Conservation (phyloP, 2,113 vertebrate genomes). For the Lasiurus cinereus region DNA sequence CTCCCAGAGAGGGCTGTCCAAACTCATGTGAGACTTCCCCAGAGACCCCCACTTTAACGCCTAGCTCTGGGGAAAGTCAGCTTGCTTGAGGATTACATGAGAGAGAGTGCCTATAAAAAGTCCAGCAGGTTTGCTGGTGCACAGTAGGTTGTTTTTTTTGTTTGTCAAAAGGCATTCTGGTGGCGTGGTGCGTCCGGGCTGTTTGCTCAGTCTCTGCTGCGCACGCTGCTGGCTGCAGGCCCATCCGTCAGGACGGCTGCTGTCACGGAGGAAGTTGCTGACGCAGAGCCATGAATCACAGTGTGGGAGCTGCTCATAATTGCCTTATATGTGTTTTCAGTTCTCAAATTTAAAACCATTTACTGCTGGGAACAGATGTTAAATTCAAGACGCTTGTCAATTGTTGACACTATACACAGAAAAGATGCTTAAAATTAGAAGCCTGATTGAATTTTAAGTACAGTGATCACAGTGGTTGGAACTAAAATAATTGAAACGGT, state of each 20-base stretch:
- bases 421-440: slow-evolving; percentile 85
- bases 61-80: not conserved
- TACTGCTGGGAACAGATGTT: slow-evolving; percentile 87
- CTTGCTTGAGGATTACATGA: not conserved
- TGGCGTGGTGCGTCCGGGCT: accelerated
- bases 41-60: not conserved
- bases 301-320: slow-evolving; percentile 82
- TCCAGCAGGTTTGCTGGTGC: not conserved
- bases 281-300: slow-evolving; percentile 79
- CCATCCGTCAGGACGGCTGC: not conserved
- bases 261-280: slow-evolving; percentile 55
- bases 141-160: slow-evolving; percentile 16
- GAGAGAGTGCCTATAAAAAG: not conserved
- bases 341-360: slow-evolving; percentile 86
- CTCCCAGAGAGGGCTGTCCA: not conserved
- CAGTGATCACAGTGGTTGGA: slow-evolving; percentile 81
- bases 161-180: not conserved
- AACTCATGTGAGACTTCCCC: not conserved
- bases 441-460: slow-evolving; percentile 87
- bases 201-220: accelerated
- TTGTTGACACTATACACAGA: slow-evolving; percentile 81
- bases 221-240: not conserved
- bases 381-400: slow-evolving; percentile 86
- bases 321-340: slow-evolving; percentile 83
- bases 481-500: slow-evolving; percentile 81